These are phyloP conservation scores for Microctonus hyperodae DNA, from an alignment of 2,888 invertebrate genomes.

Conservation along the genomic window DNA sequence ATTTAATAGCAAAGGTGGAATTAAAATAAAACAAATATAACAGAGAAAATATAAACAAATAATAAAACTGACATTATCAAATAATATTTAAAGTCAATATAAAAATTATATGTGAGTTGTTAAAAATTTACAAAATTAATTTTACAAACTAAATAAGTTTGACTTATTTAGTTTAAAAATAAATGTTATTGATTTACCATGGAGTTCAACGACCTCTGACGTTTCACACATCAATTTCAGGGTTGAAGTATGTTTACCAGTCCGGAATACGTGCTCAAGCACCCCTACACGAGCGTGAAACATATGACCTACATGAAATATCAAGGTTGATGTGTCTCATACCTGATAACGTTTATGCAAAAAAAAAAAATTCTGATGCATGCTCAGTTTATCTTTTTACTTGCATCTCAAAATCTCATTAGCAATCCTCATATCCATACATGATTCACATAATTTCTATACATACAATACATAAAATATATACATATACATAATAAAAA, in stretches of 20 bases:
- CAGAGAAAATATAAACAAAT: too few relatives aligned
- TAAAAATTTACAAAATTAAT: too few relatives aligned
- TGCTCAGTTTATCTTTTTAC: too few relatives aligned
- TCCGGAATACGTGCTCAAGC: conserved; percentile 26
- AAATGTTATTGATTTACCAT: conserved; percentile 11
- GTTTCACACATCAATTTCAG: conserved; percentile 23
- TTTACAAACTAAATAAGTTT: too few relatives aligned
- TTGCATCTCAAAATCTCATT: not conserved
- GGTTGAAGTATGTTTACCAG: conserved; percentile 29
- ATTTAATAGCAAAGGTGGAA: too few relatives aligned
- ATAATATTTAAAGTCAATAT: too few relatives aligned
- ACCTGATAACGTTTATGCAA: not conserved
- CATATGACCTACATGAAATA: conserved; percentile 30
- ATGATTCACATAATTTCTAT: not conserved
- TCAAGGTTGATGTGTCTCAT: conserved; percentile 16
- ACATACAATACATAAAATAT: not conserved
- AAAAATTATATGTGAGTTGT: too few relatives aligned
- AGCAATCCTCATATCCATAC: not conserved
- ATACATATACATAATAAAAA: not conserved
- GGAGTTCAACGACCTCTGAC: not conserved
- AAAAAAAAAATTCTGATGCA: not conserved
- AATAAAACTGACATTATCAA: too few relatives aligned
- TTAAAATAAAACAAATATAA: too few relatives aligned
- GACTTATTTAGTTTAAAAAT: too few relatives aligned
- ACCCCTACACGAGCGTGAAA: conserved; percentile 20